These are phyloP conservation scores for Drosophila grimshawi DNA, from an alignment of 1,140 invertebrate genomes.

Conservation along the genomic window DNA sequence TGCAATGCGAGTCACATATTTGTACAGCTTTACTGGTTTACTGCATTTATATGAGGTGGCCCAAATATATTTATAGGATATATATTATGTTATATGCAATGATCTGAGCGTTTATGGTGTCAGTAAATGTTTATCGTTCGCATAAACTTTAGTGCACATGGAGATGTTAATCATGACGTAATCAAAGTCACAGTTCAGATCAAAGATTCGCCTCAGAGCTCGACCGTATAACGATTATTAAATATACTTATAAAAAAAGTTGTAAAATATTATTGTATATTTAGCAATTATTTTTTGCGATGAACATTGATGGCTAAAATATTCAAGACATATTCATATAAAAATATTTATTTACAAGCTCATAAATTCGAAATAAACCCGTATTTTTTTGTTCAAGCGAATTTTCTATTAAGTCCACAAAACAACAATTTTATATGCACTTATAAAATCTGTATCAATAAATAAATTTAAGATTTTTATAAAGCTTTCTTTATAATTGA, in stretches of 20 bases:
- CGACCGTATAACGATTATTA: not conserved
- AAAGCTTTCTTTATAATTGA: too few relatives aligned
- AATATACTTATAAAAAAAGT: not conserved
- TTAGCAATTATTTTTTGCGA: not conserved
- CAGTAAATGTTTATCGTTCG: slow-evolving; percentile 55
- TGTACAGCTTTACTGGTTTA: slow-evolving; percentile 58
- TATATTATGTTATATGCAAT: slow-evolving; percentile 33
- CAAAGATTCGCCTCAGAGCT: not conserved
- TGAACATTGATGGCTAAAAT: too few relatives aligned
- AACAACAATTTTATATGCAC: too few relatives aligned
- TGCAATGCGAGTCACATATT: slow-evolving; percentile 76
- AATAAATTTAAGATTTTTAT: too few relatives aligned
- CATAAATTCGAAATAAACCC: too few relatives aligned
- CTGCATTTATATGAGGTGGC: slow-evolving; percentile 65
- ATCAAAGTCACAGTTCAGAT: slow-evolving; percentile 13
- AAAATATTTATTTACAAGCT: not conserved
- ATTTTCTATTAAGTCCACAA: too few relatives aligned
- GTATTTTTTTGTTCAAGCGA: too few relatives aligned
- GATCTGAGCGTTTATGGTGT: slow-evolving; percentile 54
- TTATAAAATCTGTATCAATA: too few relatives aligned
- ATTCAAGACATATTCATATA: not conserved
- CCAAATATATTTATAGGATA: slow-evolving; percentile 50
- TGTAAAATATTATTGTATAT: slow-evolving; percentile 4
- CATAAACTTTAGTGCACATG: slow-evolving; percentile 39
- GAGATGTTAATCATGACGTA: slow-evolving; percentile 41